These are phyloP conservation scores for Chlorops oryzae DNA, from an alignment of 1,140 invertebrate species.

Conservation along the genomic window DNA sequence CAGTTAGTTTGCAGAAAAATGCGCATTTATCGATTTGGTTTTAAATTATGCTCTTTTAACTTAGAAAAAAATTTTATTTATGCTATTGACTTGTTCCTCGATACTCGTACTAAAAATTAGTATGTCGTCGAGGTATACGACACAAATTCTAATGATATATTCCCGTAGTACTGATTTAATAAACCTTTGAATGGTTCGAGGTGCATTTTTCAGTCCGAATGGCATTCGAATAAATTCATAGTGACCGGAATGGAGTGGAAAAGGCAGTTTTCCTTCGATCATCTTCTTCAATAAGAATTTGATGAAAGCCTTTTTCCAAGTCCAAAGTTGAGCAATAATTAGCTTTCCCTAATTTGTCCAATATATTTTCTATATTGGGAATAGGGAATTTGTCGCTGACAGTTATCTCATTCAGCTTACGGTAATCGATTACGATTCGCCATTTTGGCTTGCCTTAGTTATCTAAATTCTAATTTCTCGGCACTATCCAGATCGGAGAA, in stretches of 20 bases:
- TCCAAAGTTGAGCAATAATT: slow-evolving; percentile 25
- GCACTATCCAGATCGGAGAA: no score
- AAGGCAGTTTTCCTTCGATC: slow-evolving; percentile 21
- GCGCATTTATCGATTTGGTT: no score
- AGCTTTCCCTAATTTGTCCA: slow-evolving; percentile 19
- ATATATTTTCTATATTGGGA: slow-evolving; percentile 20
- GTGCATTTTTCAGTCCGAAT: slow-evolving; percentile 35
- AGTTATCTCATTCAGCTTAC: slow-evolving; percentile 14
- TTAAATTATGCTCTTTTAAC: no score
- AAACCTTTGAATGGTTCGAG: slow-evolving; percentile 23
- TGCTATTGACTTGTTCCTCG: no score
- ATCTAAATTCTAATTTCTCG: slow-evolving; percentile 8
- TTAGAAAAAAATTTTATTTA: no score
- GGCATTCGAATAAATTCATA: slow-evolving; percentile 31
- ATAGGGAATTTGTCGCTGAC: slow-evolving; percentile 19
- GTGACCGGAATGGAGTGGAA: no score
- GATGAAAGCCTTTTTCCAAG: slow-evolving; percentile 23
- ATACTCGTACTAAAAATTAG: slow-evolving; percentile 19
- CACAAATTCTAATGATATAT: slow-evolving; percentile 12
- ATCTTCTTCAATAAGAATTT: slow-evolving; percentile 17
- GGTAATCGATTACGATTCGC: slow-evolving; percentile 7
- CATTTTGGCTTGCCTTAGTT: neutral
- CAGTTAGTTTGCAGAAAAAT: slow-evolving; percentile 15
- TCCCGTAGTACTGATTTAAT: slow-evolving; percentile 27
- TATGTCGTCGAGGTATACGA: slow-evolving; percentile 29